Percentiles rank a stretch among this genome's conserved stretches.
Conservation (phyloP, 2,113 vertebrate genomes). For the Leptocoma aspasia region DNA sequence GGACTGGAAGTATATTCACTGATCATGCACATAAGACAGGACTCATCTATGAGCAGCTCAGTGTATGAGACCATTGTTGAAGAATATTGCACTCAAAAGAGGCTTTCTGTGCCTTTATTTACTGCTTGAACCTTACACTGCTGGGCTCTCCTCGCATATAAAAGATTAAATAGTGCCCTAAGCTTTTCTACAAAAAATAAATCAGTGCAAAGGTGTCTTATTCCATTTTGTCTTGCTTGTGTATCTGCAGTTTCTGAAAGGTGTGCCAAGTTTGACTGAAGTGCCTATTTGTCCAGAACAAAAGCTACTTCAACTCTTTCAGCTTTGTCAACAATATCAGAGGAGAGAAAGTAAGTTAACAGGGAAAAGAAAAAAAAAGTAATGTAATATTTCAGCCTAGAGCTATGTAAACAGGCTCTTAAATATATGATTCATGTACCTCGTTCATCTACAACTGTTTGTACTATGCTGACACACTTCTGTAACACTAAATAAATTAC, state of each 20-base stretch:
- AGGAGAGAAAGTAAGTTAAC: not conserved
- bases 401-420: constrained; percentile 25
- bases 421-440: constrained; percentile 56
- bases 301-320: not conserved
- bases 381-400: constrained; percentile 1
- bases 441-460: constrained; percentile 37
- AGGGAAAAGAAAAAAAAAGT: not conserved
- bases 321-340: not conserved
- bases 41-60: not conserved
- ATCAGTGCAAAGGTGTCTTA: not conserved
- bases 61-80: not conserved
- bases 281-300: not conserved
- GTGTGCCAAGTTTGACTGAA: not conserved
- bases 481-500: constrained; percentile 58
- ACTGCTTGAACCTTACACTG: not conserved
- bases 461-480: constrained; percentile 31
- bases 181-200: not conserved
- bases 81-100: not conserved
- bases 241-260: not conserved
- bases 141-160: not conserved
- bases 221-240: not conserved
- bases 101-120: not conserved
- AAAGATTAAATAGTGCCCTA: not conserved
- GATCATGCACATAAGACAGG: not conserved
- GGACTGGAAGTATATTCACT: constrained; percentile 18